Conservation (phyloP, 2,797 vertebrate species). For the Poecile montanus region DNA sequence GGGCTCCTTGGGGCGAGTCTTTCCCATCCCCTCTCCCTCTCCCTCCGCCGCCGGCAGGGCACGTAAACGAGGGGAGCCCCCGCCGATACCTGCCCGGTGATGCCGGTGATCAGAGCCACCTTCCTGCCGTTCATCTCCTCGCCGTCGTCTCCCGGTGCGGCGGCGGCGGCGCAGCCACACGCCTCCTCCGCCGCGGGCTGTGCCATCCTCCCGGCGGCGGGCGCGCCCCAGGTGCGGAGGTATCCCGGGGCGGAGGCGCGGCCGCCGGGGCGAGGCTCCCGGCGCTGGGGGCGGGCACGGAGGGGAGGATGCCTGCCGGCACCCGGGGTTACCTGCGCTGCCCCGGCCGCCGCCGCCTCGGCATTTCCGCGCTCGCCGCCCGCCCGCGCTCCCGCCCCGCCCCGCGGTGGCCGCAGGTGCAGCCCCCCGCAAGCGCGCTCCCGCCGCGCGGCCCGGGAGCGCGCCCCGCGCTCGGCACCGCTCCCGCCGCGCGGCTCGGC, state of each 20-base stretch:
- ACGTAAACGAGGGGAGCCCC: neutral
- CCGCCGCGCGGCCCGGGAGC: neutral
- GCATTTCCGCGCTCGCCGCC: neutral
- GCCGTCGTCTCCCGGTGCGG: neutral
- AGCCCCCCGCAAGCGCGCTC: neutral
- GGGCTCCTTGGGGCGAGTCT: neutral
- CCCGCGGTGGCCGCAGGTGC: neutral
- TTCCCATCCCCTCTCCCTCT: neutral
- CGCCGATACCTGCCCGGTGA: slow-evolving; percentile 54
- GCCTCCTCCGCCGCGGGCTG: neutral
- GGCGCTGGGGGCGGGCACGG: neutral
- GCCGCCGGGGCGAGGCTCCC: neutral
- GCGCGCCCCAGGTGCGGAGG: neutral
- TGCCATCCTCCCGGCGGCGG: neutral
- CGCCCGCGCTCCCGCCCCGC: neutral
- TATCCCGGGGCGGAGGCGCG: neutral
- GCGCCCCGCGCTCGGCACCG: neutral
- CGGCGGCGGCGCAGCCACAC: neutral
- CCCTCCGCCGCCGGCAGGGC: neutral
- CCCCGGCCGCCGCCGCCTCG: neutral
- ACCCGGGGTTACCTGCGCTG: neutral
- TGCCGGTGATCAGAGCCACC: slow-evolving; percentile 65
- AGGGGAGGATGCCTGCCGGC: neutral
- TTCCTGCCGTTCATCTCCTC: slow-evolving; percentile 41
- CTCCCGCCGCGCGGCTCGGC: neutral